Evolutionary conservation across 2,113 vertebrate genomes (phyloP), one percentile per base, ranked within the genome.

Genomic region (Puma concolor): DNA sequence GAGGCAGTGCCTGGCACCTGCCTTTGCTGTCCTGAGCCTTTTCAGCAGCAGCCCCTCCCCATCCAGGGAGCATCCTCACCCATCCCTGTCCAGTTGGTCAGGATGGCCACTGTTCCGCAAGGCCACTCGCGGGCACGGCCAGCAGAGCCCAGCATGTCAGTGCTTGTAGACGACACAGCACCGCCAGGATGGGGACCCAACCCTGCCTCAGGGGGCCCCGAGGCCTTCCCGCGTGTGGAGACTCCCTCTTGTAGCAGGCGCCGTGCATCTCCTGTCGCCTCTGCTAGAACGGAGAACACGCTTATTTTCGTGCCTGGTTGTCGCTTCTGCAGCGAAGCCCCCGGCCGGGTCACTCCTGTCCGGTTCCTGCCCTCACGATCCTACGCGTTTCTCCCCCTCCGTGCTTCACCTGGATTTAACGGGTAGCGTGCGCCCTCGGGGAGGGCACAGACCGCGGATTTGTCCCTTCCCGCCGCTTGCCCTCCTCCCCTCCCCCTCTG

Each of bases 351-450:
- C 15, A 4, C 48, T 64, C 23, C 52, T 21, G 31, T 19, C 74
- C 23, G 0, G 11, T 2, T 11, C 4, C 15, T 13, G 14, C 11
- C 48, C 14, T 38, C 25, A 4, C 7, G 10, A 41, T 15, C 4
- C 38, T 0, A 0, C 0, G 5, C 2, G 0, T 25, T 31, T 38
- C 72, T 7, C 79, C 21, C n/a, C 29, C 44, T 76, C 25, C 5
- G 5, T 0, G 2, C 19, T 25, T 64, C 21, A 2, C 1, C 0
- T 17, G 15, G 4, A 23, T 29, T 19, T 6, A 8, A 23, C 8
- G n/a, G 15, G 0, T 14, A 27, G 23, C 19, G 6, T 7, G 8
- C 0, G 0, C 4, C 11, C 31, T 17, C 12, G 21, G 12, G 6
- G 31, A 44, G 41, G 29, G 17, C 21, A 2, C 0, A 4, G 63